A percentile compares a stretch with the other conserved stretches of the same genome.
Evolutionary conservation across 2,113 vertebrate genomes (phyloP).

Genomic region (Albula goreensis): DNA sequence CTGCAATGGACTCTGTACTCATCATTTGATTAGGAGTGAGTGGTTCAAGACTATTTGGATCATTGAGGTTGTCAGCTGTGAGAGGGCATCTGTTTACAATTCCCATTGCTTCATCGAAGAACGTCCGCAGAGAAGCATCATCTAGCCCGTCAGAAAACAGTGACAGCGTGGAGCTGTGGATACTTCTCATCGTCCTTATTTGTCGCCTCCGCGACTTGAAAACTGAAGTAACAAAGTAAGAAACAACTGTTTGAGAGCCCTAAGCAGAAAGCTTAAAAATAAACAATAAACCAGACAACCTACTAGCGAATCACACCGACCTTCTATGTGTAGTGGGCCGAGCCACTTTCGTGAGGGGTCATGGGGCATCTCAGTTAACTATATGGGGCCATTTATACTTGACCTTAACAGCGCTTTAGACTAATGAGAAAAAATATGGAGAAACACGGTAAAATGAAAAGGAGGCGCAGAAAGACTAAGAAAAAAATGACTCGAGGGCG

Average conservation of each 20-base stretch:
- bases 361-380: too few species aligned
- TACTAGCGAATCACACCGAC: too few species aligned
- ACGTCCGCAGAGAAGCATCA: background rate
- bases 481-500: too few species aligned
- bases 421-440: too few species aligned
- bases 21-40: background rate
- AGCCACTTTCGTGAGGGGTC: too few species aligned
- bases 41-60: slow-evolving; percentile 5
- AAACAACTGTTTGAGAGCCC: background rate
- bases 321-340: too few species aligned
- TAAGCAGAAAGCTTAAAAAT: background rate
- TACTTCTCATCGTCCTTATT: background rate
- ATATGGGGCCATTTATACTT: too few species aligned
- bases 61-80: slow-evolving; percentile 14
- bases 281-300: too few species aligned
- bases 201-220: background rate
- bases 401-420: too few species aligned
- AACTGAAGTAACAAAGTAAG: too few species aligned
- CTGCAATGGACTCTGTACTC: background rate
- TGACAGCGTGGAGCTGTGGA: background rate
- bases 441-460: too few species aligned
- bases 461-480: too few species aligned
- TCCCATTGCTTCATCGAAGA: slow-evolving; percentile 13
- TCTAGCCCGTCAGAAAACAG: background rate
- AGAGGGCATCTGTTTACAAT: background rate